Base-by-base conservation (phyloP, 2,888 invertebrate genomes). In the Alcis repandata region DNA sequence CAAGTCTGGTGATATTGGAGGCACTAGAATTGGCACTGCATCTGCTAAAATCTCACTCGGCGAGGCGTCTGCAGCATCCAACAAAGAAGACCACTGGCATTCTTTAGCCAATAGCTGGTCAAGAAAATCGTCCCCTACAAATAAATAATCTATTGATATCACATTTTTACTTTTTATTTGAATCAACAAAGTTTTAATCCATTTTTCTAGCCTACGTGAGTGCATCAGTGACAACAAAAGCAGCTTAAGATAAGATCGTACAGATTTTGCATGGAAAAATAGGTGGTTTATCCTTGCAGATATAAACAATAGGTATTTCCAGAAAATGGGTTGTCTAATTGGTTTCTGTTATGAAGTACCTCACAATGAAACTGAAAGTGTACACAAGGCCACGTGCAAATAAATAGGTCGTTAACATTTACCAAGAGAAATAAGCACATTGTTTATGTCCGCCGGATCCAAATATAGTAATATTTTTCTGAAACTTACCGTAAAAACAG, bases 21-120 rank as follows among this genome's bases (percentile, higher is more conserved):
- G 88, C 27, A 90, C 80, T 48, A 93, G 69, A 20, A 84, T 68
- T 13, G 91, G 89, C 15, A 88, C 89, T 15, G 92, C 94, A 79
- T 91, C 93, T 58, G 94, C 93, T 72, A 94, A 76, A 54, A 94
- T 94, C 78, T 94, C 90, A 81, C 90, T 93, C 1, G 93, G 93
- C 15, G 93, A 88, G 13, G 92, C 93, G 82, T 94, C 92, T 36
- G 90, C 82, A 19, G 83, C 86, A 77, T 92, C 91, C 63, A 93
- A 72, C 56, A 93, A 72, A 22, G 93, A 93, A 11, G 92, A 87
- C 87, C 91, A 91, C 73, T 88, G 88, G 68, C 88, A 90, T 32
- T 93, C 91, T 56, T 86, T 88, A 9, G 85, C 86, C 32, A 94
- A 72, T 43, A 93, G 77, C 59, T 92, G 89, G 17, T 92, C 90